Percentiles rank a stretch among this genome's conserved stretches.
Conservation (phyloP, 2,113 vertebrate species). For the Psophia crepitans region DNA sequence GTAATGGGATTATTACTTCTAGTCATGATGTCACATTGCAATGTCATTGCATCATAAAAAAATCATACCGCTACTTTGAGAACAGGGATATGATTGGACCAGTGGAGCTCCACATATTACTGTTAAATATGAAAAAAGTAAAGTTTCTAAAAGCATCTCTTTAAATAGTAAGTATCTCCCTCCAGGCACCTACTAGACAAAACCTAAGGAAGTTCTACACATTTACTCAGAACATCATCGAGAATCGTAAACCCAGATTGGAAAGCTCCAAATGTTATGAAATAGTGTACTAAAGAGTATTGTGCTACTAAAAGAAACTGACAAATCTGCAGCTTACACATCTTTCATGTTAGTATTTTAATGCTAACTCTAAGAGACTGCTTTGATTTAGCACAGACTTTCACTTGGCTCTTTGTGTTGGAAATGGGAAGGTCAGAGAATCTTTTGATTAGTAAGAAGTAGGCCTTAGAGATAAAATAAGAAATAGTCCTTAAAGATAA, state of each 20-base stretch:
- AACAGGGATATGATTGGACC: not conserved
- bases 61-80: not conserved
- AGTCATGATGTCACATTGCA: rapidly evolving
- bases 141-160: not conserved
- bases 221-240: not conserved
- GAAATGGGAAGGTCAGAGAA: not conserved
- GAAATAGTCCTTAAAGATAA: not conserved
- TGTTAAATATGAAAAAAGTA: not conserved
- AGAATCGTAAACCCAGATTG: not conserved
- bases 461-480: not conserved
- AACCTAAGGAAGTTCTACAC: not conserved
- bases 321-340: not conserved
- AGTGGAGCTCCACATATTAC: not conserved
- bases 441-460: not conserved
- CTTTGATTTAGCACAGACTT: not conserved
- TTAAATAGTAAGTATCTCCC: not conserved
- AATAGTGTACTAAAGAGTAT: not conserved
- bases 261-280: not conserved
- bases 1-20: not conserved
- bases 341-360: not conserved
- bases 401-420: not conserved
- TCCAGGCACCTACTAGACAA: not conserved
- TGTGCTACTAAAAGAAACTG: not conserved
- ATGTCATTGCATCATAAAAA: not conserved
- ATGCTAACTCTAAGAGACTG: not conserved